Base-by-base conservation (phyloP, 1,140 invertebrate genomes). In the Leptinotarsa defecta region DNA sequence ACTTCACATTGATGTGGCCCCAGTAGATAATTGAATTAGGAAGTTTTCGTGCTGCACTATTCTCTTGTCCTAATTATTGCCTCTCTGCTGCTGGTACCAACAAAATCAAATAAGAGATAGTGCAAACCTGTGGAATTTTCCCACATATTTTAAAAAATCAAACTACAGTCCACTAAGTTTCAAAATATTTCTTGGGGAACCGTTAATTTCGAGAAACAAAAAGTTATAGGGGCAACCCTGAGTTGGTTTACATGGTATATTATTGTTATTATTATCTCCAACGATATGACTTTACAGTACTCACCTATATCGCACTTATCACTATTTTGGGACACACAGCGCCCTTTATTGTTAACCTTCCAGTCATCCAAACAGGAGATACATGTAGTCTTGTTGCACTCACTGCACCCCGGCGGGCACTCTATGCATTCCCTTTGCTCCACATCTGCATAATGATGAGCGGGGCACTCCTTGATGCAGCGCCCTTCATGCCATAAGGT, bases 351-450 rank as follows among this genome's bases (percentile, higher is more conserved):
- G 81, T 91, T 94, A 11, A 93, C 81, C 73, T 87, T 89, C 92
- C 93, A 95, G 63, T 91, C 91, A 0, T 88, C 81, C 52, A 91
- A 85, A 83, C 94, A 95, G 20, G 89, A 89, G 8, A 91, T 87
- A 84, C 94, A 95, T 13, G 89, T 89, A 48, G 87, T 87, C 5
- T 88, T 90, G 61, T 90, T 90, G 81, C 94, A 95, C 15, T 91
- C 90, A 6, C 88, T 87, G 81, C 94, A 95, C 64, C 93, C 93
- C 3, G 90, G 87, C 1, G 92, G 89, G 86, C 94, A 95, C 80
- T 89, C 89, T 63, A 84, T 82, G 80, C 94, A 95, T 84, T 94
- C 93, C 71, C 91, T 88, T 52, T 92, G 88, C 76, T 93, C 92
- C 76, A 91, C 92, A 79, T 95, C 93, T 0, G 91, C 89, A 84